These are phyloP conservation scores for Aphidoletes aphidimyza DNA, from an alignment of 2,888 invertebrate genomes.

Conservation along the genomic window DNA sequence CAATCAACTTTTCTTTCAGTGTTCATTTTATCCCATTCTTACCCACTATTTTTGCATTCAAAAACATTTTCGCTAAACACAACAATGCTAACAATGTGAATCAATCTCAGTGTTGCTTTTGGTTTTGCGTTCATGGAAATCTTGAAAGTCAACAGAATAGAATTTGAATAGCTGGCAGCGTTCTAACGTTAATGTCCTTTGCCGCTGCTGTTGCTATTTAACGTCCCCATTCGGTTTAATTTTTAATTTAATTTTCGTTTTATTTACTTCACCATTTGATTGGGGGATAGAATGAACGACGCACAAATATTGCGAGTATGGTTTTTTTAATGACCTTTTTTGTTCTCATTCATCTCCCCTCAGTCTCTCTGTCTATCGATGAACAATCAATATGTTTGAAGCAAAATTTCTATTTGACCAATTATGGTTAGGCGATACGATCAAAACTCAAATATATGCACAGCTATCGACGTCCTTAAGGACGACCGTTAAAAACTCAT, in stretches of 20 bases:
- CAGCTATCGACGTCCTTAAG: not conserved
- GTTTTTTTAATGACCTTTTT: constrained; percentile 14
- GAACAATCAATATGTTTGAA: not conserved
- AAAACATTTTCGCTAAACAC: constrained; percentile 17
- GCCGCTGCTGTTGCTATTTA: not conserved
- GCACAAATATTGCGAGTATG: not conserved
- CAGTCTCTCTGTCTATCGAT: not conserved
- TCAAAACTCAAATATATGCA: constrained; percentile 11
- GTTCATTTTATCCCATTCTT: not conserved
- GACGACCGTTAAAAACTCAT: constrained; percentile 12
- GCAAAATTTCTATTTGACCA: not conserved
- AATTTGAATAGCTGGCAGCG: constrained; percentile 1
- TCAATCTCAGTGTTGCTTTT: constrained; percentile 35
- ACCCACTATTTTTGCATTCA: not conserved
- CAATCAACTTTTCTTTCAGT: no score
- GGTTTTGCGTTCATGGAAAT: constrained; percentile 6
- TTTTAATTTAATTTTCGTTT: constrained; percentile 24
- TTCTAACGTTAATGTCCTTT: constrained; percentile 19
- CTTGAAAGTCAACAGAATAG: constrained; percentile 15
- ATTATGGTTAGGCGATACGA: constrained; percentile 19
- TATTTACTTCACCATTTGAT: not conserved
- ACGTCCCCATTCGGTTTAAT: not conserved
- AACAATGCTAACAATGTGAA: constrained; percentile 38
- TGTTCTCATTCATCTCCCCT: not conserved
- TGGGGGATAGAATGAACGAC: not conserved